A percentile compares a stretch with the other conserved stretches of the same genome.
Evolutionary conservation across 2,113 vertebrate genomes (phyloP).

Genomic region (Piprites chloris): DNA sequence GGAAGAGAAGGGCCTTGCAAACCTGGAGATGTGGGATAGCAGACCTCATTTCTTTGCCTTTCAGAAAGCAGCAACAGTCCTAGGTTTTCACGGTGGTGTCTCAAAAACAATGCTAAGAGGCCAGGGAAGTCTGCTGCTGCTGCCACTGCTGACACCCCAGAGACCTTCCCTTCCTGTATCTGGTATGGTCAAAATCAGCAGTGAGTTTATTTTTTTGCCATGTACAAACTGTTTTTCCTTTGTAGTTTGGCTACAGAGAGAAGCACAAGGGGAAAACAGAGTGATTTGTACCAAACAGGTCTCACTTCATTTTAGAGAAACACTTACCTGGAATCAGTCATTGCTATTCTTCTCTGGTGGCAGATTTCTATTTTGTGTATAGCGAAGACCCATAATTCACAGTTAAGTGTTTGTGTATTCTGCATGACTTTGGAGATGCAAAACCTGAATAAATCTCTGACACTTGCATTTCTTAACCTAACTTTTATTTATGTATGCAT

Average conservation of each 20-base stretch:
- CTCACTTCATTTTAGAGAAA: conserved; percentile 17
- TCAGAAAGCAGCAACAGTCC: not conserved
- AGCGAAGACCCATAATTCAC: conserved; percentile 30
- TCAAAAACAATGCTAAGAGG: not conserved
- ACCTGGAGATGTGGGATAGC: not conserved
- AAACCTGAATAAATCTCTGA: conserved; percentile 9
- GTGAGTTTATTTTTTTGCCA: not conserved
- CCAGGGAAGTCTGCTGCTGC: not conserved
- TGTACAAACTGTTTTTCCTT: not conserved
- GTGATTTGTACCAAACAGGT: conserved; percentile 48
- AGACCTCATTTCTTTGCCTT: not conserved
- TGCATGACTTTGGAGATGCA: not conserved
- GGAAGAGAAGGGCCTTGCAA: not conserved
- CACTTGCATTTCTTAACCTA: not conserved
- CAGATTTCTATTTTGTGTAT: conserved; percentile 46
- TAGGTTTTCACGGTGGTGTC: not conserved
- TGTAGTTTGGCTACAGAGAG: not conserved
- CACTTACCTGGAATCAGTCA: conserved; percentile 23
- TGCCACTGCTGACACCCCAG: not conserved
- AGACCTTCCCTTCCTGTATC: not conserved
- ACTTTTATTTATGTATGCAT: not conserved
- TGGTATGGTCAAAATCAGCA: not conserved
- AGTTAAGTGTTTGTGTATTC: conserved; percentile 26
- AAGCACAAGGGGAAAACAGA: conserved; percentile 1
- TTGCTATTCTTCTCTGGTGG: conserved; percentile 9